Percentiles rank a stretch among this genome's conserved stretches.
These are phyloP conservation scores for Lasioglossum oenotherae DNA, from an alignment of 2,888 invertebrate genomes.

Conservation along the genomic window DNA sequence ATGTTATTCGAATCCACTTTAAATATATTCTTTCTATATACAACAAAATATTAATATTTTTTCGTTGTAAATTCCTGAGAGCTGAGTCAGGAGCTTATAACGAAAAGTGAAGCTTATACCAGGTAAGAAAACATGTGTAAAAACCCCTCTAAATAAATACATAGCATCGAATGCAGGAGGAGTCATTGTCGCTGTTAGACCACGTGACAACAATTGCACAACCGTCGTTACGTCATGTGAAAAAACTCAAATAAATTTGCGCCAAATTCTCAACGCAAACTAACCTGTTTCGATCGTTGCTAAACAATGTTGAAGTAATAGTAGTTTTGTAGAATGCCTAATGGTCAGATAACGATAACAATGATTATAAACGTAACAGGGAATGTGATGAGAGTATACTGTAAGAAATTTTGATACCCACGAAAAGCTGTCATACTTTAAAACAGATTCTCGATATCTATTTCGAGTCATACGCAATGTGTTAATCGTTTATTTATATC, in stretches of 20 bases:
- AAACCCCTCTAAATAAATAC: not conserved
- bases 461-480: slow-evolving; percentile 79
- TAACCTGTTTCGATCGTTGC: slow-evolving; percentile 53
- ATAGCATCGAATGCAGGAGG: not conserved
- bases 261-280: slow-evolving; percentile 34
- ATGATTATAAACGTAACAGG: not conserved
- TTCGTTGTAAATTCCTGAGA: not conserved
- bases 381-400: not conserved
- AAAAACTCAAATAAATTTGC: slow-evolving; percentile 63
- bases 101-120: not conserved
- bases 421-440: slow-evolving; percentile 41
- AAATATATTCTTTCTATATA: not conserved
- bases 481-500: slow-evolving; percentile 83
- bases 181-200: not conserved
- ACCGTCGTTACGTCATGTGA: slow-evolving; percentile 65
- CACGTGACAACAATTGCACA: slow-evolving; percentile 58
- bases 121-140: not conserved
- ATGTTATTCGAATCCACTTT: not conserved
- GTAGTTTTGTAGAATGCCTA: not conserved
- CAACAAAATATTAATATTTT: not conserved
- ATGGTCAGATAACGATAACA: not conserved
- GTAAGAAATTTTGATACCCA: slow-evolving; percentile 8
- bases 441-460: slow-evolving; percentile 74
- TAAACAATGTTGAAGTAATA: slow-evolving; percentile 32
- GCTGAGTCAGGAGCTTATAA: not conserved